Base-by-base conservation (phyloP, 2,888 invertebrate species). In the Drosophila nigritarsus region DNA sequence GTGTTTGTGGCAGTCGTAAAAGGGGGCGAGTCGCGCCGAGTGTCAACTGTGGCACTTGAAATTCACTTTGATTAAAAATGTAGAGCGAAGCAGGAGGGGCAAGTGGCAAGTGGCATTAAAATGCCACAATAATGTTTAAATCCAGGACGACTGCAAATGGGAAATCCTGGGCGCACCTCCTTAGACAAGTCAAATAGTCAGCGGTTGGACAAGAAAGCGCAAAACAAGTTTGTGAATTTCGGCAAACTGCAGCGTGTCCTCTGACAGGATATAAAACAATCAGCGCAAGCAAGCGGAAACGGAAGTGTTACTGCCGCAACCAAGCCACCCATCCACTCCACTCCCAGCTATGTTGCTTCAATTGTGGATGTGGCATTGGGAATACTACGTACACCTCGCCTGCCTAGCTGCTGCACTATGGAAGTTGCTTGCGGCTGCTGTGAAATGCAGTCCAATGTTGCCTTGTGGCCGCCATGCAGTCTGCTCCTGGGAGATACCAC, bases 231-330 rank as follows among this genome's bases (percentile, higher is more conserved):
- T 86, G 82, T 73, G 87, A 81, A 86, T 90, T 88, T 90, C 68
- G 75, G 82, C 79, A 84, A 82, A 84, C 71, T 75, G 78, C 73
- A 75, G 83, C 84, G 82, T 81, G 87, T 89, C 80, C 88, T 84
- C 87, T 90, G 91, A 87, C 90, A 91, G 90, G 91, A 91, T 90
- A 91, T 91, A 91, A 91, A 91, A 91, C 91, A 91, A 91, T 91
- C 90, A 91, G 91, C 86, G 90, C 91, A 91, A 91, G 91, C 91
- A 84, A 91, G 90, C 90, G 90, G 90, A 91, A 91, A 83, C 85
- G 91, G 90, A 91, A 90, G 90, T 90, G 87, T 81, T 79, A 67
- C 78, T 67, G 64, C 63, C 68, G 50, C 66, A 48, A 59, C 68
- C 34, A 55, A 55, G 32, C 54, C 51, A 32, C 53, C 32, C 15